Percentiles rank a stretch among this genome's conserved stretches.
Conservation (phyloP, 53 echinoderm and acorn worm genomes). For the Pentamera pediparva region DNA sequence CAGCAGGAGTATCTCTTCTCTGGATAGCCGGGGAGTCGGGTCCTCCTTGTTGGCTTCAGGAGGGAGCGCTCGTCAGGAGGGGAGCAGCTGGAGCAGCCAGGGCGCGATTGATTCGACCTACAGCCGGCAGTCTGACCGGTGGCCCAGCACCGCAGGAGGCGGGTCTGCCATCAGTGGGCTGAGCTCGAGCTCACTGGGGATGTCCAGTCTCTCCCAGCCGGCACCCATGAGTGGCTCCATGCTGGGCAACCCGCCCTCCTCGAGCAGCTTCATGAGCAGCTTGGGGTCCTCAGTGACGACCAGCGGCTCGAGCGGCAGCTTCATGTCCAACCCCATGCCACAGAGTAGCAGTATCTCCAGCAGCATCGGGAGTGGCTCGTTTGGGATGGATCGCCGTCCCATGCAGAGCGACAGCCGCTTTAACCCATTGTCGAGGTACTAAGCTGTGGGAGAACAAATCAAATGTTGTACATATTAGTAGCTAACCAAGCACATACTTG, state of each 20-base stretch:
- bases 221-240: constrained; percentile 40
- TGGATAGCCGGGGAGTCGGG: constrained; percentile 21
- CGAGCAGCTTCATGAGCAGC: constrained; percentile 52
- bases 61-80: constrained; percentile 22
- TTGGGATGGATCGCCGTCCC: constrained; percentile 44
- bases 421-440: constrained; percentile 18
- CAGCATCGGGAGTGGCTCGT: constrained; percentile 26
- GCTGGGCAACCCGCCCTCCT: constrained; percentile 32
- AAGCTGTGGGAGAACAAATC: not conserved
- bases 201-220: constrained; percentile 50
- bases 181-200: not conserved
- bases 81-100: constrained; percentile 27
- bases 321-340: constrained; percentile 52
- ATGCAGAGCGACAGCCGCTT: constrained; percentile 41
- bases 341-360: constrained; percentile 39
- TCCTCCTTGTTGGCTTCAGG: constrained; percentile 18
- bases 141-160: constrained; percentile 41
- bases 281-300: constrained; percentile 29
- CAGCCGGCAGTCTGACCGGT: constrained; percentile 31
- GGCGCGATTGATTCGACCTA: constrained; percentile 26
- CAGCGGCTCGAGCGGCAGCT: constrained; percentile 44
- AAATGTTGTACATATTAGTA: not conserved
- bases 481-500: not conserved
- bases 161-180: constrained; percentile 37
- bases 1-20: constrained; percentile 17